A percentile compares a stretch with the other conserved stretches of the same genome.
These are phyloP conservation scores for Zalophus californianus DNA, from an alignment of 2,797 vertebrate species.

Conservation along the genomic window DNA sequence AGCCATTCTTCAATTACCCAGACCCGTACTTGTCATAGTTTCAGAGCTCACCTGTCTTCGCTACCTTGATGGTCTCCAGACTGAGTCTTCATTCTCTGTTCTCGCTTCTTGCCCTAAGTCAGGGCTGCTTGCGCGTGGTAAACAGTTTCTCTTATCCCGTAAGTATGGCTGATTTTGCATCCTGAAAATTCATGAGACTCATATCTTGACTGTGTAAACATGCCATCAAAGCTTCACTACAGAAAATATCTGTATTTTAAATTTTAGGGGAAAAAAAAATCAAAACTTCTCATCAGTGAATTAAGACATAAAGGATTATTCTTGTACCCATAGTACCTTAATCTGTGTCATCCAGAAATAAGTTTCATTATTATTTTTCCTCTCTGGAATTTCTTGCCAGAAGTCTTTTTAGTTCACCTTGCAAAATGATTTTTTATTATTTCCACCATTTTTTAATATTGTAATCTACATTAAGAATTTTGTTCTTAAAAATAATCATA, in stretches of 20 bases:
- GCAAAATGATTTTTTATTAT: neutral
- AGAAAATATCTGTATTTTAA: neutral
- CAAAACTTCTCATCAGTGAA: neutral
- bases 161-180: neutral
- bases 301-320: neutral
- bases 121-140: neutral
- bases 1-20: neutral
- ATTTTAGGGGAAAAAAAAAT: neutral
- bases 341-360: neutral
- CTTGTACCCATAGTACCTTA: neutral
- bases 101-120: neutral
- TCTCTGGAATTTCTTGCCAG: neutral
- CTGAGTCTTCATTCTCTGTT: neutral
- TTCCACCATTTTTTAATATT: no score
- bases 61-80: neutral
- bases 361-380: neutral
- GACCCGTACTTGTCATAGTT: neutral
- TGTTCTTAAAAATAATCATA: no score
- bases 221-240: neutral
- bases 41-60: neutral
- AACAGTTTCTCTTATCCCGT: neutral
- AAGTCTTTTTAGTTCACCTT: neutral
- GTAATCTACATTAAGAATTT: no score
- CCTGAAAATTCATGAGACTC: neutral
- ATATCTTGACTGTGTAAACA: neutral